Conservation (phyloP, 2,797 vertebrate species). For the Paratrypauchen microcephalus region DNA sequence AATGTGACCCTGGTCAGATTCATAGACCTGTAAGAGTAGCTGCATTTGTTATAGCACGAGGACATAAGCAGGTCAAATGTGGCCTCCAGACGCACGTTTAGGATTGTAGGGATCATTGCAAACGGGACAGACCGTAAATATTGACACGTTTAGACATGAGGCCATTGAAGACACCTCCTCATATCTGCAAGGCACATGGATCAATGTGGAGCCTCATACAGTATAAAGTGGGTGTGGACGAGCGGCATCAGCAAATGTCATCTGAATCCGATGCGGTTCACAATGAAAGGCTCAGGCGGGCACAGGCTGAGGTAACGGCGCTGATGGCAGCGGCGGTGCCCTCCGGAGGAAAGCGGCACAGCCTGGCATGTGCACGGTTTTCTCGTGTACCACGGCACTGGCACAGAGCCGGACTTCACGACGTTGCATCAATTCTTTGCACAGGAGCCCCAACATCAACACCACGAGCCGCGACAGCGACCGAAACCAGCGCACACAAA, state of each 20-base stretch:
- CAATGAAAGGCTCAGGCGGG: slow-evolving; percentile 20
- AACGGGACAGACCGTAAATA: slow-evolving; percentile 36
- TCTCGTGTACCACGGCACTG: slow-evolving; percentile 32
- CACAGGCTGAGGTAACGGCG: slow-evolving; percentile 29
- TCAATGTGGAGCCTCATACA: slow-evolving; percentile 40
- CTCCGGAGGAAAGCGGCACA: slow-evolving; percentile 31
- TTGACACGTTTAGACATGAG: background rate
- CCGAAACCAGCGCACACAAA: slow-evolving; percentile 8
- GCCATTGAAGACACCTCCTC: slow-evolving; percentile 23
- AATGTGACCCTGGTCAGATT: background rate
- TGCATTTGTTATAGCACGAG: background rate
- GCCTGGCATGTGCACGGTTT: slow-evolving; percentile 31
- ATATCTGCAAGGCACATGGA: slow-evolving; percentile 60
- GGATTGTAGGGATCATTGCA: slow-evolving; percentile 22
- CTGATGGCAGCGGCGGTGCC: slow-evolving; percentile 33
- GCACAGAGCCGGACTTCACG: slow-evolving; percentile 37
- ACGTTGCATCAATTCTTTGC: slow-evolving; percentile 45
- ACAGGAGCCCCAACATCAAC: slow-evolving; percentile 39
- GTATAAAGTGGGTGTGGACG: slow-evolving; percentile 71
- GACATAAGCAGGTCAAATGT: slow-evolving; percentile 38
- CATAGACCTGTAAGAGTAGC: slow-evolving; percentile 1
- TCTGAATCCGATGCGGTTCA: slow-evolving; percentile 18
- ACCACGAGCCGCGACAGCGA: slow-evolving; percentile 12
- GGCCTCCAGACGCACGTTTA: slow-evolving; percentile 20
- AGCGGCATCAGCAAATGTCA: slow-evolving; percentile 50